Base-by-base conservation (phyloP, 2,797 vertebrate species). In the Zenarchopterus dispar region DNA sequence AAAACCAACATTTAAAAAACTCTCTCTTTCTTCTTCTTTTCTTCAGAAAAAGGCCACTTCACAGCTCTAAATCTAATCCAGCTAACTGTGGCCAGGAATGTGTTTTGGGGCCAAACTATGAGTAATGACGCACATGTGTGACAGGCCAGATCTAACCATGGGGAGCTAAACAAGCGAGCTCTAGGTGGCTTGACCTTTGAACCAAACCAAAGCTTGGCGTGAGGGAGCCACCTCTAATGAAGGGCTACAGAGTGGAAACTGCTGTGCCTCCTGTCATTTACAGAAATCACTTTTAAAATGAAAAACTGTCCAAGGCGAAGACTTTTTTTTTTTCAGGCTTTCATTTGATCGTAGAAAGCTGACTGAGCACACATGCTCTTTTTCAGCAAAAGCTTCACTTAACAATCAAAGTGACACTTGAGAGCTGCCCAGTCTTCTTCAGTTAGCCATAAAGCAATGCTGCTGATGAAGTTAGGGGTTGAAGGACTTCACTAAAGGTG, bases 81-180 rank as follows among this genome's bases (percentile, higher is more conserved):
- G 73, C 78, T 57, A 82, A 90, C 82, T 84, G 80, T 79, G 85
- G 81, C 73, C 73, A 82, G 66, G 78, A 87, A 85, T 84, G 78
- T 81, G 79, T 83, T 76, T 77, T 60, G 60, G 54, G 53, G 77
- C 78, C 70, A 67, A 73, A 70, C 67, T 77, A 70, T 75, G 82
- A 78, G 84, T 91, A 89, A 91, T 87, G 86, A 88, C 70, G 73
- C 80, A 89, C 85, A 89, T 73, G 79, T 89, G 88, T 87, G 81
- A 87, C 83, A 78, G 85, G 82, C 70, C 67, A 78, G 61, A 63
- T 74, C 80, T 68, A 82, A 83, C 82, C 69, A 46, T 56, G 56
- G 81, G 75, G 80, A 75, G 76, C 73, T 76, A 77, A 84, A 81
- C 24, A 52, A 80, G 82, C 75, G 50, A 77, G 75, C 76, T 81